Base-by-base conservation (phyloP, 92 coral and sea anemone species). In the Virgularia gustaviana region DNA sequence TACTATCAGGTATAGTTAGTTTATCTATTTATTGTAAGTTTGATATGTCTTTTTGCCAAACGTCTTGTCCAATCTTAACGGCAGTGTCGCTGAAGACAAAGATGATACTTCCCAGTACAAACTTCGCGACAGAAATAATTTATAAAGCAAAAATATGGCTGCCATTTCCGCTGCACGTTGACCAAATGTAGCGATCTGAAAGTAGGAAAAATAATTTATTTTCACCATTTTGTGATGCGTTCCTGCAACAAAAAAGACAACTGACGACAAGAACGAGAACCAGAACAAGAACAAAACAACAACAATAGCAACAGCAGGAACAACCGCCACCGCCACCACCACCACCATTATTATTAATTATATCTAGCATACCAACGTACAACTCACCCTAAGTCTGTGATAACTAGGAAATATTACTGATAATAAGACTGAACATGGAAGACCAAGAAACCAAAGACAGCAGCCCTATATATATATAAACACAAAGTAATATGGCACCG, bases 31-130 rank as follows among this genome's bases (percentile, higher is more conserved):
- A 33, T 81, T 88, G 44, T 88, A 92, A 9, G 95, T 77, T 43
- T 86, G 85, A 65, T 88, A 85, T 15, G 35, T 86, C 75, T 87
- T 91, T 38, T 78, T 71, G 28, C 96, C 96, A 73, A 75, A 84
- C 22, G 88, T 79, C 49, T 88, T 88, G 84, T 91, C 97, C 24
- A 86, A 66, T 45, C 96, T 78, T 28, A 91, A 82, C 12, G 97
- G 97, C 25, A 91, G 78, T 9, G 97, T 91, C 18, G 91, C 86
- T 16, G 97, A 89, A 0, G 96, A 90, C 6, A 91, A 72, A 22
- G 96, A 88, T 2, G 97, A 91, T 3, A 91, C 97, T 36, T 91
- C 97, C 97, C 97, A 91, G 80, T 91, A 91, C 30, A 91, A 82
- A 81, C 97, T 91, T 56, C 97, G 85, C 42, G 97, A 91, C 70